A percentile compares a stretch with the other conserved stretches of the same genome.
Conservation (phyloP, 2,797 vertebrate genomes). For the Buphagus erythrorhynchus region DNA sequence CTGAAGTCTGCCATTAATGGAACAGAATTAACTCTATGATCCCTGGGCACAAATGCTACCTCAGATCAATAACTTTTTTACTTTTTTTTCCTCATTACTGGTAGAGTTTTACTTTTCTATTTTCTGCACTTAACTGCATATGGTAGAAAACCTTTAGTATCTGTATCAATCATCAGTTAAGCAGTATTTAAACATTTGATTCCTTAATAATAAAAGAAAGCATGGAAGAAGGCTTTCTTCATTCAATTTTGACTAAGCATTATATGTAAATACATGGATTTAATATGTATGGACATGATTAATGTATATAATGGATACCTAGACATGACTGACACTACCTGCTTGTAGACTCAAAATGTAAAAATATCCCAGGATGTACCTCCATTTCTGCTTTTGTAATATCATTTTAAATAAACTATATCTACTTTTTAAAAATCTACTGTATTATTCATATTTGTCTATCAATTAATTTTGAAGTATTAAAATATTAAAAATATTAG, state of each 20-base stretch:
- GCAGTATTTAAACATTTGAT: neutral
- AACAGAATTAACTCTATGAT: neutral
- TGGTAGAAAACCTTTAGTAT: neutral
- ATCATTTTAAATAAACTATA: neutral
- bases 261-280: neutral
- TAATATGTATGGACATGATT: neutral
- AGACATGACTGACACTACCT: neutral
- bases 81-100: neutral
- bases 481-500: conserved; percentile 30
- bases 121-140: neutral
- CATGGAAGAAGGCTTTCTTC: neutral
- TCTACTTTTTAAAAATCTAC: neutral
- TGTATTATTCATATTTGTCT: neutral
- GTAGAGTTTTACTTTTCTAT: neutral
- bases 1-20: neutral
- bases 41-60: neutral
- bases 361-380: neutral
- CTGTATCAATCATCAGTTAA: neutral
- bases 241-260: neutral
- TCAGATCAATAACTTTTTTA: neutral
- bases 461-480: conserved; percentile 42
- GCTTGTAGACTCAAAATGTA: neutral
- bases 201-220: neutral
- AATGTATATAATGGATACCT: neutral
- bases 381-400: neutral